Evolutionary conservation across 2,797 vertebrate genomes (phyloP).

Genomic region (Onychomys torridus): DNA sequence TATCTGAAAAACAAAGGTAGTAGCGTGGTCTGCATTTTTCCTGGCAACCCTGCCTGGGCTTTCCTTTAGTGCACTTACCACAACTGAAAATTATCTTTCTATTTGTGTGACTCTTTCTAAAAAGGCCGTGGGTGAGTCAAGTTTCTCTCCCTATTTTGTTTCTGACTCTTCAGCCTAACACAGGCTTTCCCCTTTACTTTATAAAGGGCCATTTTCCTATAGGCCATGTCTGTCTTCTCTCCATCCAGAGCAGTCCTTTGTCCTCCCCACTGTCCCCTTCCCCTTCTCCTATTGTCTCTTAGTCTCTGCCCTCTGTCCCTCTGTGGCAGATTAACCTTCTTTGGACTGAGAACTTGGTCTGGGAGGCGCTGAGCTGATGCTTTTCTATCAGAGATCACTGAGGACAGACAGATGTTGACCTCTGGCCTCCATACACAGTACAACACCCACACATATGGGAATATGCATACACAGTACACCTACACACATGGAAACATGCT

Average conservation of each 20-base stretch:
- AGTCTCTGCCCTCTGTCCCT: not conserved
- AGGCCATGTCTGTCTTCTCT: not conserved
- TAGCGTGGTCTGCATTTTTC: not conserved
- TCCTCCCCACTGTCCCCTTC: too few species aligned
- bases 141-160: not conserved
- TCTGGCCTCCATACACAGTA: not conserved
- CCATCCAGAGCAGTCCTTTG: not conserved
- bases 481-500: too few species aligned
- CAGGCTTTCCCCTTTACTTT: not conserved
- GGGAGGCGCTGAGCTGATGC: not conserved
- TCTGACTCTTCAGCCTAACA: not conserved
- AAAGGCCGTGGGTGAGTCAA: not conserved
- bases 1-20: constrained; percentile 3
- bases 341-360: not conserved
- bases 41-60: not conserved
- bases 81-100: not conserved
- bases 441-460: too few species aligned
- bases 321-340: too few species aligned
- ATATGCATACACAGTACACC: too few species aligned
- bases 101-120: not conserved
- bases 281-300: not conserved
- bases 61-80: not conserved
- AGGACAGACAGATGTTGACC: not conserved
- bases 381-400: not conserved
- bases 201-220: not conserved